phyloP scores from a whole-genome alignment of 1,140 invertebrate genomes.

The Drosophila pruinosa region DNA sequence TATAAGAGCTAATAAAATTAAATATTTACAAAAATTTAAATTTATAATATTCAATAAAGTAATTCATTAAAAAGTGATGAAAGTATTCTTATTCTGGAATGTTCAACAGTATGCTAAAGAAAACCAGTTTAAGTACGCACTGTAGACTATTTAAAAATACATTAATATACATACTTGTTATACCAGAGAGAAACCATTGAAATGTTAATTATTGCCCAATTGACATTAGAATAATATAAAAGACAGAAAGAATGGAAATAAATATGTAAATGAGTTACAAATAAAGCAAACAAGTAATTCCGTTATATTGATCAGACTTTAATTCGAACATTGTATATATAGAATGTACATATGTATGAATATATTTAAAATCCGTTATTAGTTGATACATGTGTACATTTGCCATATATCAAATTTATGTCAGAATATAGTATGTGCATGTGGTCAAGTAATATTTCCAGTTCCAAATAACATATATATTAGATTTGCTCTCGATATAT shows the following conservation, averaged over 20 bases:
- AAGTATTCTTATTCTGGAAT: neutral
- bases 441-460: conserved; percentile 25
- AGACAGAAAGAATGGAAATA: conserved; percentile 5
- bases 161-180: conserved; percentile 4
- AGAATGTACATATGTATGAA: too few relatives aligned
- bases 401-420: conserved; percentile 3
- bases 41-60: neutral
- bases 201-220: conserved; percentile 37
- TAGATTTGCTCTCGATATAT: neutral
- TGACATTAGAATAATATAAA: conserved; percentile 18
- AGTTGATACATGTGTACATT: conserved; percentile 1
- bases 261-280: conserved; percentile 12
- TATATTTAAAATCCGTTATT: neutral
- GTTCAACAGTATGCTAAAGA: neutral
- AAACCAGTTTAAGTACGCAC: neutral
- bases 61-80: neutral
- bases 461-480: conserved; percentile 1
- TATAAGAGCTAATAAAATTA: too few relatives aligned
- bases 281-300: neutral
- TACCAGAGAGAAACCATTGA: neutral
- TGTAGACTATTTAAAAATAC: neutral
- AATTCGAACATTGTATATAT: neutral
- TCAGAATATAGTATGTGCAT: neutral
- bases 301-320: neutral
- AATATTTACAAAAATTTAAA: neutral